These are phyloP conservation scores for Pteropus alecto DNA, from an alignment of 2,113 vertebrate genomes.

Conservation along the genomic window DNA sequence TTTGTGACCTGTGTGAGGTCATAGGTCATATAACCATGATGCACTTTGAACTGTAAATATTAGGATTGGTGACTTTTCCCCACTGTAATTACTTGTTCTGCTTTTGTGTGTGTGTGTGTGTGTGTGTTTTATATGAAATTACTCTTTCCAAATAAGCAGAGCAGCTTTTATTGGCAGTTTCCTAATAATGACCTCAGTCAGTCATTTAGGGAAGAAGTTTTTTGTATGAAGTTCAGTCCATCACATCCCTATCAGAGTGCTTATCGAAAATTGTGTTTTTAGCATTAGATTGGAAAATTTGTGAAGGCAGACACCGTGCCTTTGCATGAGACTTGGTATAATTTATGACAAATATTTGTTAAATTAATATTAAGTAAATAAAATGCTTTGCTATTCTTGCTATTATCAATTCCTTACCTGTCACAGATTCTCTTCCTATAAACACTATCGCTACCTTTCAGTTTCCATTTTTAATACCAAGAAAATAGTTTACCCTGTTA, in stretches of 20 bases:
- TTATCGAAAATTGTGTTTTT: neutral
- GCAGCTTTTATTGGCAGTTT: neutral
- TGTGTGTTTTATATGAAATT: neutral
- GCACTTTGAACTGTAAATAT: neutral
- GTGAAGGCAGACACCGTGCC: neutral
- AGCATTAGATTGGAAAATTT: neutral
- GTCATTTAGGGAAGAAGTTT: neutral
- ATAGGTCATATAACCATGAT: neutral
- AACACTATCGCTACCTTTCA: neutral
- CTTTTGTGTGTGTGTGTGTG: no score
- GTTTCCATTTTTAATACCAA: neutral
- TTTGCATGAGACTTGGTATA: neutral
- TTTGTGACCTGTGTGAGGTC: neutral
- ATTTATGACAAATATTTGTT: neutral
- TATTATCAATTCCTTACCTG: neutral
- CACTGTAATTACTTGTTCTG: neutral
- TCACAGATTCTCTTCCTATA: neutral
- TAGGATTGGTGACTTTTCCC: neutral
- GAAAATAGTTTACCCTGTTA: neutral
- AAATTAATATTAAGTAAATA: constrained; percentile 15
- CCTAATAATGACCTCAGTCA: neutral
- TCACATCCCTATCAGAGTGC: neutral
- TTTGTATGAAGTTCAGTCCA: neutral
- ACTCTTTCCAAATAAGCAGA: neutral
- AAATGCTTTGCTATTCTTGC: neutral